Evolutionary conservation across 2,797 vertebrate genomes (phyloP).

Genomic region (Tokudaia tokunoshimensis): DNA sequence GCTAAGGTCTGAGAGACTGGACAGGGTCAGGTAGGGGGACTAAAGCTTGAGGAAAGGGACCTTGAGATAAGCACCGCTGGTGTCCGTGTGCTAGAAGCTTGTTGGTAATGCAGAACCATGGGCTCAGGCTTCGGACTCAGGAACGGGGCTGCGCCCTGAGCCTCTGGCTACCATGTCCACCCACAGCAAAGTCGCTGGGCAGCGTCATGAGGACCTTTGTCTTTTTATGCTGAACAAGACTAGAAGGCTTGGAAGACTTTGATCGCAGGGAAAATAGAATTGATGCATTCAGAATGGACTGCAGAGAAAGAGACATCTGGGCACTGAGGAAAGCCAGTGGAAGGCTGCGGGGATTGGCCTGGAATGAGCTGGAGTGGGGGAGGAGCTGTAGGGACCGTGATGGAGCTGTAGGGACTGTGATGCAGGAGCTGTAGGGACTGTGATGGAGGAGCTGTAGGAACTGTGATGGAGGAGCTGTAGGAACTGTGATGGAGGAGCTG

Average conservation of each 20-base stretch:
- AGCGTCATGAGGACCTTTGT: background rate
- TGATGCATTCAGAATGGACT: background rate
- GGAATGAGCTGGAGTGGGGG: background rate
- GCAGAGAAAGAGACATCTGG: background rate
- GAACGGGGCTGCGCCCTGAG: background rate
- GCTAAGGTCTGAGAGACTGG: background rate
- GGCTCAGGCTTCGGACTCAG: background rate
- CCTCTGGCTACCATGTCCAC: background rate
- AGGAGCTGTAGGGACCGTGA: background rate
- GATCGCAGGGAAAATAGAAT: background rate
- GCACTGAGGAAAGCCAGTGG: background rate
- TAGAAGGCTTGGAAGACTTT: background rate
- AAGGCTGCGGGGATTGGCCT: too few relatives aligned
- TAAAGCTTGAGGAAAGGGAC: too few relatives aligned
- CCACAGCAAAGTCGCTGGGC: background rate
- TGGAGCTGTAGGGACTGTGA: background rate
- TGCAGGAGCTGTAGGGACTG: too few relatives aligned
- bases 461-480: too few relatives aligned
- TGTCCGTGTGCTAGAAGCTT: background rate
- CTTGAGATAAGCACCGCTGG: background rate
- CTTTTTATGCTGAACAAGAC: slow-evolving; percentile 36
- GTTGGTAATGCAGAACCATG: background rate
- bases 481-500: too few relatives aligned
- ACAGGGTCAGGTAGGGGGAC: background rate
- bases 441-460: too few relatives aligned